Conservation (phyloP, 1,140 invertebrate genomes). For the Medauroidea extradentata region DNA sequence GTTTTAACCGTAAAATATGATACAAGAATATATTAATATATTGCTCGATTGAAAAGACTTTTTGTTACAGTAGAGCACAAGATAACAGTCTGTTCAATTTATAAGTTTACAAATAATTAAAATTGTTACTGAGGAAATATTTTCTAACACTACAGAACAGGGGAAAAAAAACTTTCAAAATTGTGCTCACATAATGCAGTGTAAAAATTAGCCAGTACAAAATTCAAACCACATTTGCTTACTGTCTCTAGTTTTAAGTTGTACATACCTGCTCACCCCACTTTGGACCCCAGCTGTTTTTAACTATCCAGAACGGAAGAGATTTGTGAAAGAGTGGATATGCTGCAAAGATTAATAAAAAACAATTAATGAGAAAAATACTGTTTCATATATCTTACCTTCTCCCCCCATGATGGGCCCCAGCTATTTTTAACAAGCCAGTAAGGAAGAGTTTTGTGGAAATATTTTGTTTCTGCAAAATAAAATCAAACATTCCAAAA, state of each 20-base stretch:
- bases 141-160: too few species aligned
- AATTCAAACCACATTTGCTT: too few species aligned
- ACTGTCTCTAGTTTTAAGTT: too few species aligned
- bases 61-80: too few species aligned
- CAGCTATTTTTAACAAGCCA: slow-evolving; percentile 58
- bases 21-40: too few species aligned
- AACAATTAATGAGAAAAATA: not conserved
- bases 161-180: too few species aligned
- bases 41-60: too few species aligned
- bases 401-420: slow-evolving; percentile 52
- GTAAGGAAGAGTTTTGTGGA: slow-evolving; percentile 42
- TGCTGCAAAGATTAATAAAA: slow-evolving; percentile 51
- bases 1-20: too few species aligned
- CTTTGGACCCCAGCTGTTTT: slow-evolving; percentile 84
- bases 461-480: slow-evolving; percentile 11
- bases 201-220: slow-evolving; percentile 5
- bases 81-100: too few species aligned
- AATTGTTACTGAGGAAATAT: too few species aligned
- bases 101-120: too few species aligned
- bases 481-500: not conserved
- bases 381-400: slow-evolving; percentile 39
- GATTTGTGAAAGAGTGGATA: slow-evolving; percentile 77
- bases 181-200: too few species aligned
- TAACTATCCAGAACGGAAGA: slow-evolving; percentile 88
- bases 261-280: slow-evolving; percentile 69